Conservation (phyloP, 1,140 invertebrate species). For the Drosophila triauraria region DNA sequence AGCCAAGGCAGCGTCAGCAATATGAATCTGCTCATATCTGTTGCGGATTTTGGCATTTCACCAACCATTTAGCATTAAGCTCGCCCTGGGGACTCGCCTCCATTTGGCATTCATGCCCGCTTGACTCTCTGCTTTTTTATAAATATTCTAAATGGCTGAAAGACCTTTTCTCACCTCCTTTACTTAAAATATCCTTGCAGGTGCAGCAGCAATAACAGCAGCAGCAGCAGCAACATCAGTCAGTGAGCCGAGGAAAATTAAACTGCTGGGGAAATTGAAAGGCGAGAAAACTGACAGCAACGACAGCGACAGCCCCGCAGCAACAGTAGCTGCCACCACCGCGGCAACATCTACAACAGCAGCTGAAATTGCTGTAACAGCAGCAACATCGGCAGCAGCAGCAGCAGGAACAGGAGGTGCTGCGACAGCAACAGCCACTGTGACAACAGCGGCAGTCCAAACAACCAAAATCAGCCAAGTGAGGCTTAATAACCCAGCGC, state of each 20-base stretch:
- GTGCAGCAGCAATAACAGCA: slow-evolving; percentile 57
- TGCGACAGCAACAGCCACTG: slow-evolving; percentile 28
- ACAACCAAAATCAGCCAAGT: slow-evolving; percentile 70
- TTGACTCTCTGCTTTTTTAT: slow-evolving; percentile 4
- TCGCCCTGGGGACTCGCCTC: slow-evolving; percentile 51
- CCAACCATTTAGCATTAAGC: slow-evolving; percentile 58
- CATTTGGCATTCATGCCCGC: slow-evolving; percentile 59
- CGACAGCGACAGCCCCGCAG: slow-evolving; percentile 23
- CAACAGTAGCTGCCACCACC: slow-evolving; percentile 31
- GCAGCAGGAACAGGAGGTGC: slow-evolving; percentile 18
- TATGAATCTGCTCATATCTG: slow-evolving; percentile 56
- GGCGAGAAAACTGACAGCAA: slow-evolving; percentile 51
- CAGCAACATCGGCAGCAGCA: slow-evolving; percentile 17
- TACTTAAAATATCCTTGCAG: slow-evolving; percentile 43
- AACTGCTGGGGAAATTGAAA: slow-evolving; percentile 50
- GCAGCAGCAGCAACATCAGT: slow-evolving; percentile 40
- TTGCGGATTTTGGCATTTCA: slow-evolving; percentile 65
- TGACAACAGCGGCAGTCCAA: slow-evolving; percentile 38
- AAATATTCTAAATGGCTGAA: slow-evolving; percentile 25
- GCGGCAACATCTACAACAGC: slow-evolving; percentile 26
- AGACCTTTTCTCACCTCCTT: background rate
- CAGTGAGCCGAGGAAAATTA: slow-evolving; percentile 46
- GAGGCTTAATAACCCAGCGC: slow-evolving; percentile 71
- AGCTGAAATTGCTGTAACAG: slow-evolving; percentile 10
- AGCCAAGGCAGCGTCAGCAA: slow-evolving; percentile 34